Evolutionary conservation across 2,113 vertebrate genomes (phyloP), one percentile per base, ranked within the genome.

Genomic region (Actenoides hombroni): DNA sequence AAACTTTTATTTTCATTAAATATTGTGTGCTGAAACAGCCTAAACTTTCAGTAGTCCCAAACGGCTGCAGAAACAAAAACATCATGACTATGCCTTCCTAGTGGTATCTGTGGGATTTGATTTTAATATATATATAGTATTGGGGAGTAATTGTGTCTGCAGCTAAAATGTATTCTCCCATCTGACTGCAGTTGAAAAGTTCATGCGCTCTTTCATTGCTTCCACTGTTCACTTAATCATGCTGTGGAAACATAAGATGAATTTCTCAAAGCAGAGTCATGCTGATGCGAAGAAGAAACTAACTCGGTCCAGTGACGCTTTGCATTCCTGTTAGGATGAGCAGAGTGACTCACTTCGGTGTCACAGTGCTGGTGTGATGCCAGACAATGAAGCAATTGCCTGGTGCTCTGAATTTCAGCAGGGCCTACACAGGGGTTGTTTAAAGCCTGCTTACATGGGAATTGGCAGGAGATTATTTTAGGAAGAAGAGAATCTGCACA

Each of bases 151-250:
- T 82, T 44, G 31, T 54, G 48, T 53, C 79, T 90, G 79, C 70
- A 69, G 84, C 68, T 77, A n/a, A 40, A 51, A 57, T 3, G 10
- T 49, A 10, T 54, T 79, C 60, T 39, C 40, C 78, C 29, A 5
- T 92, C 84, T 81, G 46, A 31, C 44, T 64, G 12, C 15, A 10
- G 88, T 5, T 92, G 93, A 95, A 93, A 92, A 87, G 94, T 89
- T 93, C 83, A 76, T 5, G 39, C 48, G 61, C 79, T 69, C 29
- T 75, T 88, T 91, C 76, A 49, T 74, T 84, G 76, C 70, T 94
- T 90, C 79, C 60, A 17, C 48, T 48, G 23, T 37, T 83, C 67
- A 8, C 39, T 92, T 86, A 28, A 60, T 63, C 53, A 13, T 35
- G 0, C 25, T 0, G 3, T 59, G 61, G 95, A 86, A 94, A 77